Evolutionary conservation across 1,140 invertebrate genomes (phyloP), one percentile per base, ranked within the genome.

Genomic region (Leptestheria dahalacensis): DNA sequence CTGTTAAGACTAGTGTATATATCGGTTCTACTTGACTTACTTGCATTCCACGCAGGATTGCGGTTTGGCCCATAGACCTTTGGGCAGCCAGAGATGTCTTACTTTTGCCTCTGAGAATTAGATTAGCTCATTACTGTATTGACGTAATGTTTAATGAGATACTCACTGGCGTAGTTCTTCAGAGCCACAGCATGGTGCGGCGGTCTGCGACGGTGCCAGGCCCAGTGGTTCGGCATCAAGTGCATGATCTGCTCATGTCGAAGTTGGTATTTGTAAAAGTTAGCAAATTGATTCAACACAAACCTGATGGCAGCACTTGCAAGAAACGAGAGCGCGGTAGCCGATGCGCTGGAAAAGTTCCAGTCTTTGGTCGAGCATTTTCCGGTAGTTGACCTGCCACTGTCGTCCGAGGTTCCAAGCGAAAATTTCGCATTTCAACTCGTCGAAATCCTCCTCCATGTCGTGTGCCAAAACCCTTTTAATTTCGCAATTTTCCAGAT

Each of bases 371-470:
- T 68, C 66, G 20, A 74, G 66, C 60, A 75, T 72, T 41, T 56
- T 47, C 3, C 66, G 64, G 55, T 72, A 73, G 54, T 67, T 71
- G 6, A 68, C 65, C 26, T 65, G 66, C 74, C 70, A 75, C 46
- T 65, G 68, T 52, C 64, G 62, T 33, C 70, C 74, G 9, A 75
- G 65, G 28, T 72, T 72, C 74, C 75, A 78, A 3, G 73, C 70
- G 63, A 77, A 73, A 54, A 79, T 72, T 63, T 77, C 74, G 64
- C 71, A 72, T 64, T 77, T 77, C 11, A 41, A 15, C 33, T 77
- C 71, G 61, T 77, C 73, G 46, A 79, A 74, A 65, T 81, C 79
- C 65, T 81, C 79, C 65, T 80, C 78, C 71, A 80, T 77, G 60
- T 79, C 76, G 68, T 78, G 75, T 20, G 78, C 79, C 26, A 80